phyloP scores from a whole-genome alignment of 2,797 vertebrate species.

The Epinephelus awoara region DNA sequence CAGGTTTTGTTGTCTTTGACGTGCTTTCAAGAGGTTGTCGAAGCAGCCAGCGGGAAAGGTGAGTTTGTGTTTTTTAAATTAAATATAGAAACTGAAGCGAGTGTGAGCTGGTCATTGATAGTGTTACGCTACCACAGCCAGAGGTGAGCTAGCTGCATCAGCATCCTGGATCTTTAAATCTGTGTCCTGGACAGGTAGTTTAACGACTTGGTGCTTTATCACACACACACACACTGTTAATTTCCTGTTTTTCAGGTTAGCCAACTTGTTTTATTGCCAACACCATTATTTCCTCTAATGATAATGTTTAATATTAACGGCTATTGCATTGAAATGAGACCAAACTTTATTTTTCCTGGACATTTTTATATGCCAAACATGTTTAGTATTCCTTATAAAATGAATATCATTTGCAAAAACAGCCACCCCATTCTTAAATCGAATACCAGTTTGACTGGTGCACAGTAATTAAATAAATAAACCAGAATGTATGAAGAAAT shows the following conservation, averaged over 20 bases:
- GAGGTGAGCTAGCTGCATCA: conserved; percentile 21
- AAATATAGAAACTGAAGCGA: background rate
- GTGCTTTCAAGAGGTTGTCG: conserved; percentile 61
- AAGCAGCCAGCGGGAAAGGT: conserved; percentile 80
- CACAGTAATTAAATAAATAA: background rate
- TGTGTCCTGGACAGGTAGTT: conserved; percentile 15
- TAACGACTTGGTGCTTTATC: background rate
- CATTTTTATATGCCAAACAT: background rate
- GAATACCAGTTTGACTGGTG: background rate
- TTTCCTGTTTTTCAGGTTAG: conserved; percentile 1
- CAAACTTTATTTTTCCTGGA: background rate
- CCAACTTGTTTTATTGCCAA: background rate
- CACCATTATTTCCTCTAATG: background rate
- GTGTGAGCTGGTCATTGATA: conserved; percentile 17
- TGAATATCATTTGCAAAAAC: background rate
- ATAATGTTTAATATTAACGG: background rate
- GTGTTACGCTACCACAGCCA: conserved; percentile 1
- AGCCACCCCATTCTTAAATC: background rate
- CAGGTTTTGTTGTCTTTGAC: conserved; percentile 73
- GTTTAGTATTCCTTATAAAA: background rate
- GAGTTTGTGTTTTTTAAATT: conserved; percentile 40
- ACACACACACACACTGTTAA: background rate
- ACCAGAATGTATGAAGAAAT: too few relatives aligned
- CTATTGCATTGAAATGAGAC: background rate
- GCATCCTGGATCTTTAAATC: conserved; percentile 39